These are phyloP conservation scores for Synanthedon andrenaeformis DNA, from an alignment of 2,888 invertebrate species.

Conservation along the genomic window DNA sequence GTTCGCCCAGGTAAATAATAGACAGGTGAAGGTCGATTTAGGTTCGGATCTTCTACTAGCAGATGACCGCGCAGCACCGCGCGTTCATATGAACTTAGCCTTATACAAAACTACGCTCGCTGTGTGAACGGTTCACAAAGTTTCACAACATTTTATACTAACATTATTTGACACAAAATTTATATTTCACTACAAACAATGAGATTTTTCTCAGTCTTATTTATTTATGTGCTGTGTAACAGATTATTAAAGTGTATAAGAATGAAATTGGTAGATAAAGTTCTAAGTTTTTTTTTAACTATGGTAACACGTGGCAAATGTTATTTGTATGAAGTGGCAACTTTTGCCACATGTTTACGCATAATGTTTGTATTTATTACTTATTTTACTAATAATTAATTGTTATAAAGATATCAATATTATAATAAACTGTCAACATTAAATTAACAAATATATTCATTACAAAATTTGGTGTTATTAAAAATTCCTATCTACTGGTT, in stretches of 20 bases:
- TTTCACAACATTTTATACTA: too few relatives aligned
- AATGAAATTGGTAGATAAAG: slow-evolving; percentile 12
- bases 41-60: too few relatives aligned
- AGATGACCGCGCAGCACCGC: too few relatives aligned
- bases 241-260: slow-evolving; percentile 10
- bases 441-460: slow-evolving; percentile 17
- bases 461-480: slow-evolving; percentile 37
- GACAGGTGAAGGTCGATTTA: too few relatives aligned
- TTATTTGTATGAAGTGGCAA: not conserved
- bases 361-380: too few relatives aligned
- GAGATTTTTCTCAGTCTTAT: slow-evolving; percentile 57
- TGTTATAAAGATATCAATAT: slow-evolving; percentile 4
- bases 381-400: slow-evolving; percentile 1
- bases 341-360: not conserved
- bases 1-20: too few relatives aligned
- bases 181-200: slow-evolving; percentile 9
- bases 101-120: too few relatives aligned
- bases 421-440: slow-evolving; percentile 13
- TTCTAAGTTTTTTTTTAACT: not conserved
- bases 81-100: too few relatives aligned
- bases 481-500: slow-evolving; percentile 38
- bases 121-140: too few relatives aligned
- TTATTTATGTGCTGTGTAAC: slow-evolving; percentile 27
- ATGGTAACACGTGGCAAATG: not conserved
- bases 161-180: not conserved